Percentiles rank a stretch among this genome's conserved stretches.
Conservation (phyloP, 2,113 vertebrate species). For the Amia ocellicauda region DNA sequence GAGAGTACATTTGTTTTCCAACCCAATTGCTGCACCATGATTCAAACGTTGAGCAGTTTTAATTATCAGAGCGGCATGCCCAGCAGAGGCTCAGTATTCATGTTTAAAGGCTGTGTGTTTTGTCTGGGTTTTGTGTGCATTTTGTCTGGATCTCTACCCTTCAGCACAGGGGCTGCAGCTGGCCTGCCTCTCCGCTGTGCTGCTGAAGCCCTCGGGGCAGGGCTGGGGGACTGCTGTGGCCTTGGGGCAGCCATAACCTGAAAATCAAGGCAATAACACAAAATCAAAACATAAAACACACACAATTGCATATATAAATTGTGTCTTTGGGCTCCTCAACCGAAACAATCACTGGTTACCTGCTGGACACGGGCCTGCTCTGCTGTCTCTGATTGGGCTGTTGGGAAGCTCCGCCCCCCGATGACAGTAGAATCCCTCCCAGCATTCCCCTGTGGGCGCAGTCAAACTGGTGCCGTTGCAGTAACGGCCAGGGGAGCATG, state of each 20-base stretch:
- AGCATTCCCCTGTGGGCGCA: slow-evolving; percentile 71
- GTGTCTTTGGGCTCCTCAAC: slow-evolving; percentile 5
- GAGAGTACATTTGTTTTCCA: too few species aligned
- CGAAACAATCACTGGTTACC: slow-evolving; percentile 48
- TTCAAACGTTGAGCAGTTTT: too few species aligned
- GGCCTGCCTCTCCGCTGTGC: slow-evolving; percentile 51
- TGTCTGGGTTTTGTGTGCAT: too few species aligned
- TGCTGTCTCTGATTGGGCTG: slow-evolving; percentile 46
- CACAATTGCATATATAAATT: slow-evolving; percentile 21
- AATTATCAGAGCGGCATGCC: too few species aligned
- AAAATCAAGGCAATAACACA: too few species aligned
- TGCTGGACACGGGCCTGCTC: slow-evolving; percentile 71
- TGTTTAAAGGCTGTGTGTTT: too few species aligned
- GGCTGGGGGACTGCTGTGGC: slow-evolving; percentile 65
- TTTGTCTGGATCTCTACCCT: slow-evolving; percentile 68
- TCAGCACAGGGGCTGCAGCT: slow-evolving; percentile 74
- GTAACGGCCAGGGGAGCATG: slow-evolving; percentile 70
- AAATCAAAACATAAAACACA: slow-evolving; percentile 27
- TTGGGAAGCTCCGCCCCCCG: slow-evolving; percentile 60
- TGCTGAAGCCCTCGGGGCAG: slow-evolving; percentile 78
- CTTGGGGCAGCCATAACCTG: slow-evolving; percentile 81
- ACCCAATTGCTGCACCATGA: too few species aligned
- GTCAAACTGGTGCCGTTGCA: slow-evolving; percentile 67
- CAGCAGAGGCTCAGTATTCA: too few species aligned
- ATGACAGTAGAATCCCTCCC: slow-evolving; percentile 78